A percentile compares a stretch with the other conserved stretches of the same genome.
These are phyloP conservation scores for Carcharodon carcharias DNA, from an alignment of 2,797 vertebrate genomes.

Conservation along the genomic window DNA sequence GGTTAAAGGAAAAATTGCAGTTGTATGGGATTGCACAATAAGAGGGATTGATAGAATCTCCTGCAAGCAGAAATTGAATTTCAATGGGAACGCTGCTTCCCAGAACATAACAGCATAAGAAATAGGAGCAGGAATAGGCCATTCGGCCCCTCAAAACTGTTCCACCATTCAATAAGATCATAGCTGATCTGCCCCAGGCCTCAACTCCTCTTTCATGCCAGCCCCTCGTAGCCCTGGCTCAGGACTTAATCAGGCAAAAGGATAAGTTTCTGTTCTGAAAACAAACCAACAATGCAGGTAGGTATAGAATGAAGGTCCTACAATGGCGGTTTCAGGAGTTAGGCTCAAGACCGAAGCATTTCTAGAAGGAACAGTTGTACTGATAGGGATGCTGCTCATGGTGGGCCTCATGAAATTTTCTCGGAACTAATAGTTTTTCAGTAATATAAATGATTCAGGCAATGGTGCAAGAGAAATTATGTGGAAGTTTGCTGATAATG, in stretches of 20 bases:
- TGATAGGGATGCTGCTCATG: not conserved
- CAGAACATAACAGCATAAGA: not conserved
- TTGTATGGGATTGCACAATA: not conserved
- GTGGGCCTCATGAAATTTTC: not conserved
- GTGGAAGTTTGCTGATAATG: not conserved
- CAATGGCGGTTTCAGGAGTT: not conserved
- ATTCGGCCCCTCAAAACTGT: no score
- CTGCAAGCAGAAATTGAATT: not conserved
- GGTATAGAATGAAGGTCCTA: not conserved
- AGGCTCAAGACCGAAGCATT: not conserved
- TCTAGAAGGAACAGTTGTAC: not conserved
- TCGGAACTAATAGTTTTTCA: not conserved
- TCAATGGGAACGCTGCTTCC: not conserved
- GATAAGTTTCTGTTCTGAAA: not conserved
- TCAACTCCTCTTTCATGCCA: no score
- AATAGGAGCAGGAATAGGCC: no score
- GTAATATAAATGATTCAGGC: no score
- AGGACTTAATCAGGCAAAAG: not conserved
- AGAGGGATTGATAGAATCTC: not conserved
- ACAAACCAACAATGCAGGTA: not conserved
- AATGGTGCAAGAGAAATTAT: not conserved
- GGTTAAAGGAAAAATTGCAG: not conserved
- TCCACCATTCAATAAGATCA: no score
- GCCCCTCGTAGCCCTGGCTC: not conserved
- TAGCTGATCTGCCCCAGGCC: no score